phyloP scores from a whole-genome alignment of 53 echinoderm and acorn worm genomes.

The Holothuria scabra region DNA sequence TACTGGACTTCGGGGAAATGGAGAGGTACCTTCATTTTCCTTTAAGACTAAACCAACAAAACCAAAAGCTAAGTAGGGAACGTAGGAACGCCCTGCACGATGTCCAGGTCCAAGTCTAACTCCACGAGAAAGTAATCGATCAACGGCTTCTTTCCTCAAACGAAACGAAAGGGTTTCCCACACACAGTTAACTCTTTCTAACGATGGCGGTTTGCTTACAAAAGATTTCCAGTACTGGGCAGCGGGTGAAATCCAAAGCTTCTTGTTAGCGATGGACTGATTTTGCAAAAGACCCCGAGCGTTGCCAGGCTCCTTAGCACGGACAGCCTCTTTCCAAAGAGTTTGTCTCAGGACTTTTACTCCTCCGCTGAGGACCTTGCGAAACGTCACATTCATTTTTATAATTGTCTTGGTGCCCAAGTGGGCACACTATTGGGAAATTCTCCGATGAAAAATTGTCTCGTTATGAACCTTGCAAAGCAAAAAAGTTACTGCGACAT shows the following conservation, averaged over 20 bases:
- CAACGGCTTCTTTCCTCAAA: conserved; percentile 28
- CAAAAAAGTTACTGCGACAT: too few relatives aligned
- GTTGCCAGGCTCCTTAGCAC: too few relatives aligned
- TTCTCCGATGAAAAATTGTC: too few relatives aligned
- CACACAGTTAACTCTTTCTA: background rate
- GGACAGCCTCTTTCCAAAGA: conserved; percentile 13
- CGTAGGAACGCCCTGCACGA: background rate
- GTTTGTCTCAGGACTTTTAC: conserved; percentile 11
- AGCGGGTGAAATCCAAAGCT: too few relatives aligned
- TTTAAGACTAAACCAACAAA: conserved; percentile 17
- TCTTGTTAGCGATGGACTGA: too few relatives aligned
- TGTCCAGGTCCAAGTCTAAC: background rate
- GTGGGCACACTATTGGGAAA: conserved; percentile 2
- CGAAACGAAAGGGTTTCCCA: conserved; percentile 13
- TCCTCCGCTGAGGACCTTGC: background rate
- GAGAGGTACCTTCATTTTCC: background rate
- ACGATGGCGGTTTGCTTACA: background rate
- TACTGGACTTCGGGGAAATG: too few relatives aligned
- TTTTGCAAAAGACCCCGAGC: too few relatives aligned
- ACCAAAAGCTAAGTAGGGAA: conserved; percentile 4
- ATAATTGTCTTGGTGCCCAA: background rate
- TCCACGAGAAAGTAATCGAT: background rate
- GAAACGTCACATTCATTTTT: background rate
- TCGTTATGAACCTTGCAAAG: too few relatives aligned
- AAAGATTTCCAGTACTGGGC: background rate